Evolutionary conservation across 2,888 invertebrate genomes (phyloP), one percentile per base, ranked within the genome.

Genomic region (Leptinotarsa haldemani): DNA sequence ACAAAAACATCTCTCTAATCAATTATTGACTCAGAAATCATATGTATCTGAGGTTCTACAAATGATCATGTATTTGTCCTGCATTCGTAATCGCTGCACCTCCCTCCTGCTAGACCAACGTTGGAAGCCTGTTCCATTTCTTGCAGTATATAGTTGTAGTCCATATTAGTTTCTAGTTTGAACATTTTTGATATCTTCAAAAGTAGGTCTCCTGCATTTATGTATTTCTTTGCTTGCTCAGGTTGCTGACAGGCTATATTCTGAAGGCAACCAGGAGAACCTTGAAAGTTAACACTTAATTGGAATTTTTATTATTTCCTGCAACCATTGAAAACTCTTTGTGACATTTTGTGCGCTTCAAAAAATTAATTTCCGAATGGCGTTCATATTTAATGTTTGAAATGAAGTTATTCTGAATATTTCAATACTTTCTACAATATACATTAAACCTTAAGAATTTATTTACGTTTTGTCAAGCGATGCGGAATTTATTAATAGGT

Each of bases 231-330:
- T 12, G 95, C 94, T 74, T 93, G 91, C 63, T 90, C 88, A 0
- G 95, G 95, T 78, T 91, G 91, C 83, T 92, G 91, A 82, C 96
- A 96, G 12, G 95, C 93, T 2, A 95, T 90, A 67, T 92, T 90
- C 84, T 94, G 93, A 47, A 96, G 88, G 83, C 96, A 96, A 58
- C 91, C 90, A 48, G 88, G 91, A 82, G 92, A 77, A 68, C 83
- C 83, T 82, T 30, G n/a, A 50, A 48, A 48, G n/a, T 9, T 40
- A 40, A 40, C 40, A 40, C 40, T 9, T 5, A 40, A 3, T 30
- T 9, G 9, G 9, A 7, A 30, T 30, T 2, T 30, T 7, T 9
- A 40, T 40, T 40, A 9, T 40, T 40, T 40, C 2, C 40, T 40
- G 40, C 40, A 40, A 40, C 0, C 40, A 40, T 9, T 40, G 9